Percentiles rank a stretch among this genome's conserved stretches.
Evolutionary conservation across 2,888 invertebrate genomes (phyloP).

Genomic region (Eupithecia dodoneata): DNA sequence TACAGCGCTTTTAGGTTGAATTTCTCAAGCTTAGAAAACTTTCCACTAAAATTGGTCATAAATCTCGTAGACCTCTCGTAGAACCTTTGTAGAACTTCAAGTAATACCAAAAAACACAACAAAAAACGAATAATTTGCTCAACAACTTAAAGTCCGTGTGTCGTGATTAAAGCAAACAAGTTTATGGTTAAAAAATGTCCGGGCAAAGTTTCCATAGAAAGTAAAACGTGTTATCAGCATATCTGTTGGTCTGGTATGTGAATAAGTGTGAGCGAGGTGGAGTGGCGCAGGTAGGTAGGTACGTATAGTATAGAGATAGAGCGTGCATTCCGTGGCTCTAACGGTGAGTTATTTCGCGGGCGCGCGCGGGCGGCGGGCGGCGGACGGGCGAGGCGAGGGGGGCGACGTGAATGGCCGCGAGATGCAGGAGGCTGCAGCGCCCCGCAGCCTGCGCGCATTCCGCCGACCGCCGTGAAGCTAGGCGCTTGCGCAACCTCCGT

Average conservation of each 20-base stretch:
- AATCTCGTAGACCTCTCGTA: conserved; percentile 34
- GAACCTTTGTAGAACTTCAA: conserved; percentile 33
- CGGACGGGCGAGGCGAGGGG: conserved; percentile 10
- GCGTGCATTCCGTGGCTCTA: conserved; percentile 79
- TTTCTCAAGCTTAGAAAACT: background rate
- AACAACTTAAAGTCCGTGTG: background rate
- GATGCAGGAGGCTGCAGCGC: conserved; percentile 76
- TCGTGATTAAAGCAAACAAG: conserved; percentile 27
- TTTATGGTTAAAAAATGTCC: conserved; percentile 27
- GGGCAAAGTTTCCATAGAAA: conserved; percentile 40
- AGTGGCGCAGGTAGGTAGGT: conserved; percentile 57
- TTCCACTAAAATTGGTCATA: background rate
- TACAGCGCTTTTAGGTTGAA: background rate
- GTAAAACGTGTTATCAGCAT: conserved; percentile 40
- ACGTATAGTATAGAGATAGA: conserved; percentile 69
- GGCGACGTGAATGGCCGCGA: conserved; percentile 80
- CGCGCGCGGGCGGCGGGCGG: conserved; percentile 47
- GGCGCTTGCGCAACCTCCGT: conserved; percentile 80
- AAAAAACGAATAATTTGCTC: background rate
- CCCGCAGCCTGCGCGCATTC: conserved; percentile 66
- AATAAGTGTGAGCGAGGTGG: conserved; percentile 31
- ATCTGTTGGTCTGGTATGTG: conserved; percentile 38
- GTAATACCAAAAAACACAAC: conserved; percentile 14
- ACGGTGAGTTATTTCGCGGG: conserved; percentile 82
- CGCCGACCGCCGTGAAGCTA: conserved; percentile 68